phyloP scores from a whole-genome alignment of 2,797 vertebrate genomes.

The Centropyge bicolor region DNA sequence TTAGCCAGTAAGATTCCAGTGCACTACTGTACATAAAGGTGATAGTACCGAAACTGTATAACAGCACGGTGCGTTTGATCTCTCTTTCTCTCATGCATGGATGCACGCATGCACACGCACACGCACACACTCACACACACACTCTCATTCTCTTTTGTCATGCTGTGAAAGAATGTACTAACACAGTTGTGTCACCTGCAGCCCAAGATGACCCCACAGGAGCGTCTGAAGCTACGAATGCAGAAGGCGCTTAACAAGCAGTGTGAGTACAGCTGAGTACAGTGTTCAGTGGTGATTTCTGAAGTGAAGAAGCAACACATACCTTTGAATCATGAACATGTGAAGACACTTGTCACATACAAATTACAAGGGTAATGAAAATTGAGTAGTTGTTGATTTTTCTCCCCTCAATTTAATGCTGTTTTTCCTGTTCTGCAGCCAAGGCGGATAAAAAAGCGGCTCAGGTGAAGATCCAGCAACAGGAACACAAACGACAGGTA shows the following conservation, averaged over 20 bases:
- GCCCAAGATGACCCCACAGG: slow-evolving; percentile 95
- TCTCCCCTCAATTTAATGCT: neutral
- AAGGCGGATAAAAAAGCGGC: slow-evolving; percentile 96
- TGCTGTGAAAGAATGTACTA: slow-evolving; percentile 60
- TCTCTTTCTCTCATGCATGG: neutral
- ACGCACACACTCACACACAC: slow-evolving; percentile 7
- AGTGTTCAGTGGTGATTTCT: neutral
- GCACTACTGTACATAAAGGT: slow-evolving; percentile 46
- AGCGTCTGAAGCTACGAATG: slow-evolving; percentile 94
- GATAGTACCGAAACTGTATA: slow-evolving; percentile 34
- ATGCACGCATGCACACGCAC: slow-evolving; percentile 10
- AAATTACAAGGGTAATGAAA: neutral
- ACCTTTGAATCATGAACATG: neutral
- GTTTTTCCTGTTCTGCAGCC: slow-evolving; percentile 77
- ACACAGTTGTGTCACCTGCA: slow-evolving; percentile 84
- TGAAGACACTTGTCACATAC: neutral
- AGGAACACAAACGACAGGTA: slow-evolving; percentile 94
- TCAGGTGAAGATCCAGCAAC: slow-evolving; percentile 94
- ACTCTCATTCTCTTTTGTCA: slow-evolving; percentile 2
- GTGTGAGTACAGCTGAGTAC: slow-evolving; percentile 81
- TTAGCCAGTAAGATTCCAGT: slow-evolving; percentile 15
- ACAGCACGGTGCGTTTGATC: slow-evolving; percentile 22
- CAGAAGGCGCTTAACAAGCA: slow-evolving; percentile 96
- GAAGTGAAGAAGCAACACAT: neutral
- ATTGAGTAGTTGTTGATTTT: neutral